phyloP scores from a whole-genome alignment of 2,797 vertebrate species.

The Sylvia borin region DNA sequence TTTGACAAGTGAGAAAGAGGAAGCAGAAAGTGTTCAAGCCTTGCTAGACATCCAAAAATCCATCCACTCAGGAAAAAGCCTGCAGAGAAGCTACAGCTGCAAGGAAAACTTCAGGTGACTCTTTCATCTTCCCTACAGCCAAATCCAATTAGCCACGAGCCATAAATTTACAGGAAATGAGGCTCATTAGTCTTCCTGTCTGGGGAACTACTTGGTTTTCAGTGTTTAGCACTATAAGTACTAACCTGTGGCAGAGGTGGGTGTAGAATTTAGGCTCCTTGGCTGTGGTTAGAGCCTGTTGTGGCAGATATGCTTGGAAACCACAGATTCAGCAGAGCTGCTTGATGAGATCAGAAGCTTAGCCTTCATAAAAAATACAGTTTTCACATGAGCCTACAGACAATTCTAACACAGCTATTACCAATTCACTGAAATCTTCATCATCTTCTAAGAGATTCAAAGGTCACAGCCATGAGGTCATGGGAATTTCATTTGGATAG shows the following conservation, averaged over 20 bases:
- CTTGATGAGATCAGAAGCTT: background rate
- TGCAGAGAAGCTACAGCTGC: background rate
- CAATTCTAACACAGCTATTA: background rate
- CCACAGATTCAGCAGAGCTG: background rate
- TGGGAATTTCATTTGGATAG: background rate
- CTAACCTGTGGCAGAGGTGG: background rate
- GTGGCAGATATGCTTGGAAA: background rate
- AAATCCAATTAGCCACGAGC: slow-evolving; percentile 3
- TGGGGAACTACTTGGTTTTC: background rate
- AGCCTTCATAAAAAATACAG: background rate
- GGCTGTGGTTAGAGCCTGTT: background rate
- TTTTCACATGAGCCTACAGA: background rate
- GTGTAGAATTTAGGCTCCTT: background rate
- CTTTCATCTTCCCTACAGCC: background rate
- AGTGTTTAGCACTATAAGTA: background rate
- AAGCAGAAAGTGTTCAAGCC: background rate
- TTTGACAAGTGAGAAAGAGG: background rate
- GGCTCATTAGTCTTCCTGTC: background rate
- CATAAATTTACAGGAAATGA: slow-evolving; percentile 42
- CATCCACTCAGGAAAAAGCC: background rate
- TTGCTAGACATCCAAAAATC: background rate
- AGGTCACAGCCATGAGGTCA: background rate
- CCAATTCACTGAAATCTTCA: background rate
- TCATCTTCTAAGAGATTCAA: background rate
- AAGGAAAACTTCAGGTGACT: background rate